Base-by-base conservation (phyloP, 1,140 invertebrate species). In the Thaumetopoea pityocampa region DNA sequence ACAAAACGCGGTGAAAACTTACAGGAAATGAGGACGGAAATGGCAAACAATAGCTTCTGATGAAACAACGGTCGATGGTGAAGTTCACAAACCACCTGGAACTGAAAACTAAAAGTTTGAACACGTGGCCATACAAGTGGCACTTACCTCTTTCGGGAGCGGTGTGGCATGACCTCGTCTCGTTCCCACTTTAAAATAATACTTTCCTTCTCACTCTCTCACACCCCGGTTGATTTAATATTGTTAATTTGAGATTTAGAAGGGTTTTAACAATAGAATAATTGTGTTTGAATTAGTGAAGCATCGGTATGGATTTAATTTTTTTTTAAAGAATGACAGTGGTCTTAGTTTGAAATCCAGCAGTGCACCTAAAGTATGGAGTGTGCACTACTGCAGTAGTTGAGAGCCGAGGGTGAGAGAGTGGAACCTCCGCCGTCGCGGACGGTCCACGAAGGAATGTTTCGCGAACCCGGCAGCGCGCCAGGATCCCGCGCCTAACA, bases 381-480 rank as follows among this genome's bases (percentile, higher is more conserved):
- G 18, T 35, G 37, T 58, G 51, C 24, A 49, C 27, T 33, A 36
- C 11, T 59, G 53, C 29, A 45, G 42, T n/a, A 34, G 48, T 18
- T 30, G 50, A 11, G 22, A 4, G 40, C 58, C 45, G 67, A 67
- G 69, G 60, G 52, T 74, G 78, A 79, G 73, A 82, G 76, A 80
- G 67, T 60, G 69, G 73, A 71, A 81, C 78, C 78, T 65, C 78
- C 76, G 73, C 67, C 65, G 43, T 61, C 57, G 71, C 69, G 72
- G 78, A 71, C 73, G 70, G 61, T 70, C 78, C 71, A 68, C 64
- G 60, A 55, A 77, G 74, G 71, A 82, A 78, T 82, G 78, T 66
- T 54, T 50, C 46, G 55, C 53, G 47, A 62, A 44, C 63, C 68
- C 60, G 67, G 65, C 66, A 69, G 59, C 73, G 52, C 51, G 63